Evolutionary conservation across 1,140 invertebrate species (phyloP), one percentile per base, ranked within the genome.

Genomic region (Temnothorax longispinosus): DNA sequence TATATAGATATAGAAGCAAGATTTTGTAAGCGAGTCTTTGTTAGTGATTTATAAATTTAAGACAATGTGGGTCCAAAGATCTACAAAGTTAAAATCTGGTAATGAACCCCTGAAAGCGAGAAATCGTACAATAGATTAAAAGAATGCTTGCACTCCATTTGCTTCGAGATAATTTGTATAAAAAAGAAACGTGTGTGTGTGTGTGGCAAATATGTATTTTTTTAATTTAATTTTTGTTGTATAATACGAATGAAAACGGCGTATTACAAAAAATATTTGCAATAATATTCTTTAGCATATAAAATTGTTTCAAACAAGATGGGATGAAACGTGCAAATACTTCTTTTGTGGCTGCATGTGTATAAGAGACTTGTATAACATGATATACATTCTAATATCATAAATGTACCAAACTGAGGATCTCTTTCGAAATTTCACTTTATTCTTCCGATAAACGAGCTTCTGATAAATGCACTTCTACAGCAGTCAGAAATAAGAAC

Each of bases 361-460:
- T 56, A n/a, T 15, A 13, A 38, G 18, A n/a, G 44, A 60, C 35
- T 67, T 44, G 56, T n/a, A 27, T 27, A 47, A 52, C 15, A 38
- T n/a, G 13, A 58, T 27, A 74, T n/a, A 5, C 38, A 60, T 75
- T 60, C 69, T 8, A 21, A 5, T 13, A n/a, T 69, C 35, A 69
- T 15, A 21, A 18, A 54, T 69, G 64, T 54, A 41, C 27, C 32
- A 44, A 77, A 54, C 15, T 41, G 41, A 62, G 44, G 56, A 50
- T 21, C 41, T 38, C 50, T 41, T 60, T 81, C 11, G 44, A 84
- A 84, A 82, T 74, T 74, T 58, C 41, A 47, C 54, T 84, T 60
- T 62, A 84, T 84, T 56, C 80, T 15, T 1, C n/a, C 56, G 44
- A 75, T 60, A 75, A 84, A 84, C 69, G 56, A 41, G 10, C 80